A percentile compares a stretch with the other conserved stretches of the same genome.
phyloP scores from a whole-genome alignment of 2,888 invertebrate species.

The Polylopha cassiicola region DNA sequence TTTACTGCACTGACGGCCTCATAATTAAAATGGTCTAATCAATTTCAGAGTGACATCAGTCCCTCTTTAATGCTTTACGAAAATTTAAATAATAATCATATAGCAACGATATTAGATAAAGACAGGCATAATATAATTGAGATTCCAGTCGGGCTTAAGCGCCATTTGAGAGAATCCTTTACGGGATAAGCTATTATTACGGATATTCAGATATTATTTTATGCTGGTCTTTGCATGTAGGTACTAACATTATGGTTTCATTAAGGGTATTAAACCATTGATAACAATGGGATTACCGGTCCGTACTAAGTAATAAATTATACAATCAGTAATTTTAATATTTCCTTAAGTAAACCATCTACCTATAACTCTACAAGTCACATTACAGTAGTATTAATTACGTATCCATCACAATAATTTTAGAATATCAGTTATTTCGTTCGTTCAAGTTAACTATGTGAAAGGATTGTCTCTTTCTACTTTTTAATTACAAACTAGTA shows the following conservation, averaged over 20 bases:
- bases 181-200: too few relatives aligned
- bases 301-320: too few relatives aligned
- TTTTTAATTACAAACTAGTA: conserved; percentile 31
- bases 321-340: conserved; percentile 6
- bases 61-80: too few relatives aligned
- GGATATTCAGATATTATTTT: too few relatives aligned
- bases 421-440: conserved; percentile 75
- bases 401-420: conserved; percentile 76
- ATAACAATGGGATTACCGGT: too few relatives aligned
- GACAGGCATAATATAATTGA: not conserved
- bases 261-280: too few relatives aligned
- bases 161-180: too few relatives aligned
- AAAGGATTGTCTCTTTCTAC: conserved; percentile 33
- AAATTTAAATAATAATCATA: conserved; percentile 4
- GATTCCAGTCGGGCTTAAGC: too few relatives aligned
- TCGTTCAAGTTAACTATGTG: conserved; percentile 55
- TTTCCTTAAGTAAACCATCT: conserved; percentile 13
- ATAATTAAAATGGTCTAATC: too few relatives aligned
- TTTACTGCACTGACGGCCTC: too few relatives aligned
- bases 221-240: too few relatives aligned
- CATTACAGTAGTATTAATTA: conserved; percentile 58
- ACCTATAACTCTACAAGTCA: conserved; percentile 36
- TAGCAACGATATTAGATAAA: not conserved
- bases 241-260: not conserved
- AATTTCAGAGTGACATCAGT: too few relatives aligned